These are phyloP conservation scores for Drosophila serrata DNA, from an alignment of 1,140 invertebrate genomes.

Conservation along the genomic window DNA sequence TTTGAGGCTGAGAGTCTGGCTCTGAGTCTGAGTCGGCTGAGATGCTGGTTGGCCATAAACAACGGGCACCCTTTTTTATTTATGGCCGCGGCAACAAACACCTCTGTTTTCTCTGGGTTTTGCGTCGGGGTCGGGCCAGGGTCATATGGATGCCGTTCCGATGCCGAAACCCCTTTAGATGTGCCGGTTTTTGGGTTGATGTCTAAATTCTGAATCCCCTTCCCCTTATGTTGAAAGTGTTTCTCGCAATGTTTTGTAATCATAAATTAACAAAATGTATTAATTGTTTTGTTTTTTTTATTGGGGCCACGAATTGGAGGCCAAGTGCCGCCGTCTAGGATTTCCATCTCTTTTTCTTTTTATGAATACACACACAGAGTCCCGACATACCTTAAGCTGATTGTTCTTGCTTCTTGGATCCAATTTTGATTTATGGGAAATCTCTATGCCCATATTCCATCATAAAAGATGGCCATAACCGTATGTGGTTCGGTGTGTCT, in stretches of 20 bases:
- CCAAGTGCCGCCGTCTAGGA: conserved; percentile 65
- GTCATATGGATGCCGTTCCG: conserved; percentile 25
- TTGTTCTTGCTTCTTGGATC: conserved; percentile 39
- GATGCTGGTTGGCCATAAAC: conserved; percentile 69
- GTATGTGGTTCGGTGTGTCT: conserved; percentile 52
- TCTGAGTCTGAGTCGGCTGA: conserved; percentile 12
- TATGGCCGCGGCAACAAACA: conserved; percentile 80
- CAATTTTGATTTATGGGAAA: conserved; percentile 39
- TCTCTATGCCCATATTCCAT: conserved; percentile 21
- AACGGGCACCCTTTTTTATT: conserved; percentile 83
- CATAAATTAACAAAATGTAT: conserved; percentile 85
- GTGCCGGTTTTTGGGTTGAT: conserved; percentile 61
- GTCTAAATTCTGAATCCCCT: conserved; percentile 67
- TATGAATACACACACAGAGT: conserved; percentile 3
- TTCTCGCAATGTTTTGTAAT: conserved; percentile 83
- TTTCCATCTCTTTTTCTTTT: conserved; percentile 15
- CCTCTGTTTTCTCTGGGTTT: conserved; percentile 61
- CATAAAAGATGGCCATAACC: conserved; percentile 28
- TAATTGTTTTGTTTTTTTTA: conserved; percentile 85
- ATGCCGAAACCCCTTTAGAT: conserved; percentile 48
- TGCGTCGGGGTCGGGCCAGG: conserved; percentile 56
- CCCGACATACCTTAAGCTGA: conserved; percentile 14
- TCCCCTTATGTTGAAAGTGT: conserved; percentile 52
- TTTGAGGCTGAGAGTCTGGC: conserved; percentile 1
- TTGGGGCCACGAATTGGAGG: conserved; percentile 73